Percentiles rank a stretch among this genome's conserved stretches.
phyloP scores from a whole-genome alignment of 2,888 invertebrate genomes.

The Drosophila hawaiiensis region DNA sequence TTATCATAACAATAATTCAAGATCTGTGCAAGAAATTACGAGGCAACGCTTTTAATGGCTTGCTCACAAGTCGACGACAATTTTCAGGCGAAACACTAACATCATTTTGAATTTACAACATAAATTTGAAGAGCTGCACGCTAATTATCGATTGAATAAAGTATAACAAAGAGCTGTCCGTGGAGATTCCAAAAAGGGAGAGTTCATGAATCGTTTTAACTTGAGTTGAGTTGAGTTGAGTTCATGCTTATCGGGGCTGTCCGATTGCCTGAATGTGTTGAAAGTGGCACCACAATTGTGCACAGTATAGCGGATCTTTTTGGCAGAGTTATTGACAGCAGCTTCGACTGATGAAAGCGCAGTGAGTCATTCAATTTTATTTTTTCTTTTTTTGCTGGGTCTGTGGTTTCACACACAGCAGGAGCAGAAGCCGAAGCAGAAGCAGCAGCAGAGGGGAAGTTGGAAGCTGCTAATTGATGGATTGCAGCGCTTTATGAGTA shows the following conservation, averaged over 20 bases:
- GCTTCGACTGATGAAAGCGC: slow-evolving; percentile 55
- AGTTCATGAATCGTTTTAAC: slow-evolving; percentile 17
- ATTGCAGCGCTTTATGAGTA: slow-evolving; percentile 68
- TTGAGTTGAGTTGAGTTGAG: slow-evolving; percentile 23
- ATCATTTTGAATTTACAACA: slow-evolving; percentile 80
- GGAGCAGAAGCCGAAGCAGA: slow-evolving; percentile 4
- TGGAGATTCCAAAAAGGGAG: slow-evolving; percentile 12
- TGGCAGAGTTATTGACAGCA: slow-evolving; percentile 75
- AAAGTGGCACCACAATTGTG: slow-evolving; percentile 49
- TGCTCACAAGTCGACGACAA: slow-evolving; percentile 48
- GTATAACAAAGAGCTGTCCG: slow-evolving; percentile 52
- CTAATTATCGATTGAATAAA: slow-evolving; percentile 77
- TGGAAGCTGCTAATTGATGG: slow-evolving; percentile 76
- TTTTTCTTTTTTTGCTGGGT: neutral
- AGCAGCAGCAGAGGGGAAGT: slow-evolving; percentile 37
- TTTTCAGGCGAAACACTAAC: slow-evolving; percentile 80
- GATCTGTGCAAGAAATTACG: slow-evolving; percentile 56
- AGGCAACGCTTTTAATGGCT: slow-evolving; percentile 27
- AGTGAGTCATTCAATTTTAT: slow-evolving; percentile 61
- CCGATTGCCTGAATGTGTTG: slow-evolving; percentile 38
- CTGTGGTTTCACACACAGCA: slow-evolving; percentile 39
- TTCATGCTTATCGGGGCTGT: slow-evolving; percentile 50
- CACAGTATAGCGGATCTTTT: slow-evolving; percentile 54
- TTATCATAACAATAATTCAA: slow-evolving; percentile 80
- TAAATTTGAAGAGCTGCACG: slow-evolving; percentile 70